Conservation (phyloP, 37 sponge, comb jelly and placozoan genomes). For the Hexactinellida sp. region DNA sequence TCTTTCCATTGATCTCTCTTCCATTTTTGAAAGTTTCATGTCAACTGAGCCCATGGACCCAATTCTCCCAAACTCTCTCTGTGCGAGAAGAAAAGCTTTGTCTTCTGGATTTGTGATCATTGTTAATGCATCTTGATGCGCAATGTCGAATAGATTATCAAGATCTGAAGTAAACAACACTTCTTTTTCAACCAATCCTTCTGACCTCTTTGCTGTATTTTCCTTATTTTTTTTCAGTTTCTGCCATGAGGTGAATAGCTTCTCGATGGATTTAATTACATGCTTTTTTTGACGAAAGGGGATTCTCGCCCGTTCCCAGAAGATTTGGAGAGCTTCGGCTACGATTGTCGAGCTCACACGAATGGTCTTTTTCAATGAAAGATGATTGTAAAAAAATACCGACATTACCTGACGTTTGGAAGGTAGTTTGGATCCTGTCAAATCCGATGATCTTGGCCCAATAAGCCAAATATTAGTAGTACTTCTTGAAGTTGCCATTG, state of each 20-base stretch:
- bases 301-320: background rate
- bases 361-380: background rate
- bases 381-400: background rate
- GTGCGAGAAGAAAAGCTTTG: background rate
- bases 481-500: background rate
- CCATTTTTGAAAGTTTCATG: background rate
- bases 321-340: background rate
- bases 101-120: background rate
- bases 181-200: background rate
- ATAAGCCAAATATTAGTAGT: background rate
- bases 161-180: background rate
- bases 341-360: background rate
- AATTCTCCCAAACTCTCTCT: background rate
- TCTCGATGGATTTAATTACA: background rate
- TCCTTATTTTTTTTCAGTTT: background rate
- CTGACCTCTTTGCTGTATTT: background rate
- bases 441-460: background rate
- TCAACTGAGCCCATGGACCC: background rate
- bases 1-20: background rate
- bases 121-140: background rate
- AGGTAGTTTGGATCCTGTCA: background rate
- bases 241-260: background rate
- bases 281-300: background rate
- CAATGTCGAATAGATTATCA: conserved; percentile 1
- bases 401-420: background rate